Conservation (phyloP, 2,888 invertebrate species). For the Axea sp. region DNA sequence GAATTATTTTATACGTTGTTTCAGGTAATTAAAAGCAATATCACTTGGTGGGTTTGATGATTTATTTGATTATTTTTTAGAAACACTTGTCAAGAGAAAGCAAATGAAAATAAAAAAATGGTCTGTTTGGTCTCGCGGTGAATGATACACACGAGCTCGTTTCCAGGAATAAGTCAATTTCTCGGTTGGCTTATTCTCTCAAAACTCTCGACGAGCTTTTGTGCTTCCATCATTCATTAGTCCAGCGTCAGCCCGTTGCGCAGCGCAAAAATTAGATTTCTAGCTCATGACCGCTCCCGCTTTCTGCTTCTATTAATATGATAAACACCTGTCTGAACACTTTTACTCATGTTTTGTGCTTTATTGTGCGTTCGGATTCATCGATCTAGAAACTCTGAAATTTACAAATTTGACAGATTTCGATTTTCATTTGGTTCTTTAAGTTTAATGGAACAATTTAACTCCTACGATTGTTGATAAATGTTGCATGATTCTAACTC, state of each 20-base stretch:
- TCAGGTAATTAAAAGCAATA: too few species aligned
- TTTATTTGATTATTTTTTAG: conserved; percentile 1
- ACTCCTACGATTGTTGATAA: too few species aligned
- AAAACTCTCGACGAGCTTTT: conserved; percentile 32
- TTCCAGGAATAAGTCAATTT: conserved; percentile 41
- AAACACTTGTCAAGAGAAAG: not conserved
- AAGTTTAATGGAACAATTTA: too few species aligned
- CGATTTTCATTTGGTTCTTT: too few species aligned
- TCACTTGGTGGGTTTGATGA: not conserved
- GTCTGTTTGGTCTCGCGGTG: conserved; percentile 4
- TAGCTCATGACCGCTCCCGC: conserved; percentile 67
- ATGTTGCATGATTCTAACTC: too few species aligned
- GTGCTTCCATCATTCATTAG: conserved; percentile 38
- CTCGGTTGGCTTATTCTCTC: conserved; percentile 27
- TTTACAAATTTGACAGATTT: too few species aligned
- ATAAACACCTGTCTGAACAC: conserved; percentile 40
- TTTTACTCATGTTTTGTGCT: too few species aligned
- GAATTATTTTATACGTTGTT: not conserved
- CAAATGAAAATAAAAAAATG: conserved; percentile 9
- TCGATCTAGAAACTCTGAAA: too few species aligned
- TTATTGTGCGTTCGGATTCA: too few species aligned
- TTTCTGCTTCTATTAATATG: conserved; percentile 62
- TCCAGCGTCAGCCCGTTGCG: conserved; percentile 1
- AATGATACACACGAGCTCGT: conserved; percentile 8
- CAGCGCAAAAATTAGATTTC: conserved; percentile 68